Percentiles rank a stretch among this genome's conserved stretches.
Evolutionary conservation across 1,140 invertebrate genomes (phyloP).

Genomic region (Drosophila quadrilineata): DNA sequence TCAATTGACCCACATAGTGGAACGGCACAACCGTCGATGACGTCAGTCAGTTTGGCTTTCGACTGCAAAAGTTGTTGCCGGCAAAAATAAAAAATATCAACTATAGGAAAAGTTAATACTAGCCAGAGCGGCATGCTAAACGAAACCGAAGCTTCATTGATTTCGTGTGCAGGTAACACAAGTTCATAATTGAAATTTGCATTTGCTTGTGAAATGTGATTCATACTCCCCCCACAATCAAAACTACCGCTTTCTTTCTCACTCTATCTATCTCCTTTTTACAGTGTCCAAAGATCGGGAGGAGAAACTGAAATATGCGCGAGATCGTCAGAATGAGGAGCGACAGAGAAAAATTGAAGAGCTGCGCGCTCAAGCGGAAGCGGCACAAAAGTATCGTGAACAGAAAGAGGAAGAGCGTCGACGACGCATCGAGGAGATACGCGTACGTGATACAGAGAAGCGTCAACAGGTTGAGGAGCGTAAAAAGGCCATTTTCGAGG

Average conservation of each 20-base stretch:
- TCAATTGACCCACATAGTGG: conserved; percentile 71
- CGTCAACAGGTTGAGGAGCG: conserved; percentile 90
- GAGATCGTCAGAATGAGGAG: conserved; percentile 93
- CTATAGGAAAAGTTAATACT: conserved; percentile 14
- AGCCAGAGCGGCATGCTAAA: conserved; percentile 18
- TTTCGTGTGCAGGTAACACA: conserved; percentile 53
- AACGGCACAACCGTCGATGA: conserved; percentile 54
- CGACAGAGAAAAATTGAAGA: conserved; percentile 92
- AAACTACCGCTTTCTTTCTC: conserved; percentile 4
- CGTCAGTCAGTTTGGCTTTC: conserved; percentile 41
- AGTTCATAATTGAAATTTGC: conserved; percentile 32
- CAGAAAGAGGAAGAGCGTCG: conserved; percentile 92
- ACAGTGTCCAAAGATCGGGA: conserved; percentile 82
- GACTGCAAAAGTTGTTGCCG: conserved; percentile 52
- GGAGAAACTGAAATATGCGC: conserved; percentile 85
- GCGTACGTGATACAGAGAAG: conserved; percentile 88
- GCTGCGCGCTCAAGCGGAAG: conserved; percentile 91
- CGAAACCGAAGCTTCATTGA: conserved; percentile 34
- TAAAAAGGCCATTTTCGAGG: conserved; percentile 92
- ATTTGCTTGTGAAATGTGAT: conserved; percentile 42
- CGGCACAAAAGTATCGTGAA: conserved; percentile 92
- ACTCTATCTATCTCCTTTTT: background rate
- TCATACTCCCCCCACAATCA: conserved; percentile 2
- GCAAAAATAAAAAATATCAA: conserved; percentile 51
- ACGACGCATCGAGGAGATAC: conserved; percentile 90